Percentiles rank a stretch among this genome's conserved stretches.
phyloP scores from a whole-genome alignment of 2,888 invertebrate genomes.

The Calephelis perditalis region DNA sequence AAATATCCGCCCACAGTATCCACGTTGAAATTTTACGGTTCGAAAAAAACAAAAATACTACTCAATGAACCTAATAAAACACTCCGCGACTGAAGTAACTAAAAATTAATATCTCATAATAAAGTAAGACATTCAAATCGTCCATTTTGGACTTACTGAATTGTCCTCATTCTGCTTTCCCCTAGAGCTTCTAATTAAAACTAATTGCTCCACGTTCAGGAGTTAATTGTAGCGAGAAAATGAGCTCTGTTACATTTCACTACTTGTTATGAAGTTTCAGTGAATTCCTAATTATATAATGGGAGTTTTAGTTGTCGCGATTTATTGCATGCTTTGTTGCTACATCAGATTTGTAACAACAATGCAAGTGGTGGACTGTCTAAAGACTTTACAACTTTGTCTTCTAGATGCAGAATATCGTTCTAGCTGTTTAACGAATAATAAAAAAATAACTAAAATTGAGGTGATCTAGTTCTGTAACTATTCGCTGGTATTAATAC shows the following conservation, averaged over 20 bases:
- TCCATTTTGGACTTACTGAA: slow-evolving; percentile 6
- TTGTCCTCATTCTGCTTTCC: slow-evolving; percentile 9
- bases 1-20: no score
- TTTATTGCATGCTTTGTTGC: neutral
- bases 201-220: slow-evolving; percentile 23
- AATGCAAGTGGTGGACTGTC: neutral
- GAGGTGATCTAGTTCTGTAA: no score
- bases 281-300: slow-evolving; percentile 33
- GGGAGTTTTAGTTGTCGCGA: slow-evolving; percentile 10
- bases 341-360: slow-evolving; percentile 1
- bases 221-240: slow-evolving; percentile 56
- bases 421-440: no score
- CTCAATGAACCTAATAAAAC: no score
- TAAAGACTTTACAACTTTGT: no score
- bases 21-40: no score
- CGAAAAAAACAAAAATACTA: no score
- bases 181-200: slow-evolving; percentile 17
- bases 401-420: no score
- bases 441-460: no score
- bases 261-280: slow-evolving; percentile 45
- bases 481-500: no score
- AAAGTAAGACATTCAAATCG: slow-evolving; percentile 4
- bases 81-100: neutral
- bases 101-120: slow-evolving; percentile 8
- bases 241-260: slow-evolving; percentile 47